A percentile compares a stretch with the other conserved stretches of the same genome.
Conservation (phyloP, 2,797 vertebrate genomes). For the Coilia nasus region DNA sequence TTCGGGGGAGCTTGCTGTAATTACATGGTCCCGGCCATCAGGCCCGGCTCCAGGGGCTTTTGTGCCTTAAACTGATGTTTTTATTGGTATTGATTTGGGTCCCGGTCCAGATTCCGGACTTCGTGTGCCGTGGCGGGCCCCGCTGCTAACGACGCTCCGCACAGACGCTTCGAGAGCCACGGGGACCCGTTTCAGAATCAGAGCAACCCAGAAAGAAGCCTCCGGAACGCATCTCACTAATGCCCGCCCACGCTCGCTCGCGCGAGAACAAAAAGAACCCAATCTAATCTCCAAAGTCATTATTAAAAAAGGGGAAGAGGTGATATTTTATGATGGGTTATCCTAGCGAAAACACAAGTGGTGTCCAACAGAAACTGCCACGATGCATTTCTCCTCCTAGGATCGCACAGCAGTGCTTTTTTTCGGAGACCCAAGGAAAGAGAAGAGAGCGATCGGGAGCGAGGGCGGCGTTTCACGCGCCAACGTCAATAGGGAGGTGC, state of each 20-base stretch:
- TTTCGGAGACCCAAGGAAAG: neutral
- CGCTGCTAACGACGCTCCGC: neutral
- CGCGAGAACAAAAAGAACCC: neutral
- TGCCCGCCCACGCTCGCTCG: neutral
- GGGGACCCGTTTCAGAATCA: neutral
- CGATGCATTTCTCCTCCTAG: constrained; percentile 14
- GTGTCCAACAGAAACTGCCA: constrained; percentile 26
- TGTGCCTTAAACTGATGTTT: constrained; percentile 26
- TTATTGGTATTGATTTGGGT: constrained; percentile 27
- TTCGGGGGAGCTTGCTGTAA: constrained; percentile 5
- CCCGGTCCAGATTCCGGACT: neutral
- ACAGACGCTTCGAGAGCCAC: neutral
- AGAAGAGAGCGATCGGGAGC: no score
- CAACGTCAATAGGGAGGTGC: constrained; percentile 14
- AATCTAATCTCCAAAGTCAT: constrained; percentile 5
- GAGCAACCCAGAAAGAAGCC: constrained; percentile 1
- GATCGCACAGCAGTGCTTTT: neutral
- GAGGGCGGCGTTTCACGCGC: neutral
- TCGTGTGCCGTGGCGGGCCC: neutral
- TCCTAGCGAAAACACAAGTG: neutral
- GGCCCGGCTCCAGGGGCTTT: constrained; percentile 24
- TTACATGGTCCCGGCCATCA: constrained; percentile 19
- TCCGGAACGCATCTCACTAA: neutral
- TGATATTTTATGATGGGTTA: constrained; percentile 22
- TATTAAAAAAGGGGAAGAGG: constrained; percentile 22